Conservation (phyloP, 2,113 vertebrate species). For the Dasyurus viverrinus region DNA sequence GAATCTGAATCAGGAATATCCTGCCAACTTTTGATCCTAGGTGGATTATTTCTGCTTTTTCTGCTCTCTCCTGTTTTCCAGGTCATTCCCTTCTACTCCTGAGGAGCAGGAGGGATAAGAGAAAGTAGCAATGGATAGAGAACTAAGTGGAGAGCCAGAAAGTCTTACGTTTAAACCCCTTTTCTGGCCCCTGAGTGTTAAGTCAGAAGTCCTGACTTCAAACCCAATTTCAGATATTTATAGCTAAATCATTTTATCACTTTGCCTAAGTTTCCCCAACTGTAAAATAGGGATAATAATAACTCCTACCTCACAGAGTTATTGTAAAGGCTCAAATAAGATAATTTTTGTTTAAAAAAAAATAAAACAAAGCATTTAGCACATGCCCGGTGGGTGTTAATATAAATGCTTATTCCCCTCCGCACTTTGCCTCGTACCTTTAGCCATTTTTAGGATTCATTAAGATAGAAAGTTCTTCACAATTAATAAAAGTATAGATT, state of each 20-base stretch:
- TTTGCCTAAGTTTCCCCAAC: neutral
- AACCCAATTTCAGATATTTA: neutral
- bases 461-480: neutral
- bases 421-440: neutral
- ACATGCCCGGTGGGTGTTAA: neutral
- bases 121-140: neutral
- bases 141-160: neutral
- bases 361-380: neutral
- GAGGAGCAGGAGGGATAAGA: neutral
- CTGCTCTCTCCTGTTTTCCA: neutral
- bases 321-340: neutral
- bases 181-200: neutral
- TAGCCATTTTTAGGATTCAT: neutral
- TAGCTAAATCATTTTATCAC: neutral
- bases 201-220: neutral
- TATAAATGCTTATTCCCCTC: neutral
- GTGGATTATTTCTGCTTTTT: neutral
- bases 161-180: neutral
- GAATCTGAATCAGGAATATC: neutral
- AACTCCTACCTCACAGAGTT: neutral
- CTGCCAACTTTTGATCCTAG: neutral
- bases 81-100: neutral
- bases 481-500: neutral
- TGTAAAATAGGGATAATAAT: neutral
- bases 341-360: neutral